Base-by-base conservation (phyloP, 2,888 invertebrate species). In the Chloromyia formosa region DNA sequence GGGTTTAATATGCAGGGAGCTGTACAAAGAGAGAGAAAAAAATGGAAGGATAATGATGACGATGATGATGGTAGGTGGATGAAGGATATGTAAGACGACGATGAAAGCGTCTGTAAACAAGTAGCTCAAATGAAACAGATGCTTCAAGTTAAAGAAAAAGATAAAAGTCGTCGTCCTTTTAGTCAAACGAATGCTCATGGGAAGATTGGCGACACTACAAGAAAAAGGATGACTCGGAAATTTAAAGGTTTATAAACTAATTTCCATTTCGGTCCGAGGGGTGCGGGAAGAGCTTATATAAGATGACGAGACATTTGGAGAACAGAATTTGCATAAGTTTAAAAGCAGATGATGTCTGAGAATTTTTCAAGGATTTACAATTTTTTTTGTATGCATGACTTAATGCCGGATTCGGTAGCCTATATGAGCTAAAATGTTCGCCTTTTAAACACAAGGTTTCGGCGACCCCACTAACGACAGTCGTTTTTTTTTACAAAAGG, bases 211-310 rank as follows among this genome's bases (percentile, higher is more conserved):
- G 1, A 45, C 18, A 42, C 40, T 66, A 66, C 66, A 66, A 10
- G 54, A 54, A 54, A 56, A 54, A 71, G 58, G 40, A 71, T 71
- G 71, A 71, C 56, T 56, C 18, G 71, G 40, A 71, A 71, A 71
- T 71, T 71, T 58, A 71, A 71, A 40, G 56, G 18, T 58, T 56
- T 71, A 71, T 71, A 40, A 40, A 71, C 71, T 58, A 71, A 71
- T 71, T 71, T 71, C 40, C 69, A 69, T 69, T 45, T 45, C 7
- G 7, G 27, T 4, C 3, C 2, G 27, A 35, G 7, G 27, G 27
- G 27, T 35, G 27, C n/a, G n/a, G n/a, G n/a, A n/a, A n/a, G n/a
- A n/a, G n/a, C n/a, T n/a, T n/a, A n/a, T 35, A 35, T 35, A 2
- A 35, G 27, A 35, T 35, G 7, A 35, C 27, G 27, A 35, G 7